Evolutionary conservation across 1,140 invertebrate genomes (phyloP).

Genomic region (Rhynchophorus ferrugineus): DNA sequence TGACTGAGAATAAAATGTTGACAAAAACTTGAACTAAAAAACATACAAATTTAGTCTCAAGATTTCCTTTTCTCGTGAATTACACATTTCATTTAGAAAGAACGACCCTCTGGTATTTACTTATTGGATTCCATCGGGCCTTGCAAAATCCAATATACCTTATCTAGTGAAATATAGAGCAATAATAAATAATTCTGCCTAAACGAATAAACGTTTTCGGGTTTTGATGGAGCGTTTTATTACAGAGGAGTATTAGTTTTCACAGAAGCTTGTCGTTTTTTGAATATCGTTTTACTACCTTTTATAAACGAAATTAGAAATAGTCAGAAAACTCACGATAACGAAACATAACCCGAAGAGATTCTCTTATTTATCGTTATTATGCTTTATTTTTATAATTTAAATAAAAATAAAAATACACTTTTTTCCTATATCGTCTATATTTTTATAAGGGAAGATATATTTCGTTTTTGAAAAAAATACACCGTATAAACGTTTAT

Average conservation of each 20-base stretch:
- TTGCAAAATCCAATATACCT: conserved; percentile 30
- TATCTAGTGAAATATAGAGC: conserved; percentile 30
- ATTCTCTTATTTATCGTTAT: too few relatives aligned
- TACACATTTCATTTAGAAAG: conserved; percentile 32
- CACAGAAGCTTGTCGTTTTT: conserved; percentile 3
- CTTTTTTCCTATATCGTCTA: too few relatives aligned
- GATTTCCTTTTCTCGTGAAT: conserved; percentile 22
- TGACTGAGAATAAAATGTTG: neutral
- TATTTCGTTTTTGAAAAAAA: too few relatives aligned
- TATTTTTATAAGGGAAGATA: too few relatives aligned
- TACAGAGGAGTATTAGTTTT: conserved; percentile 20
- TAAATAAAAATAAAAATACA: too few relatives aligned
- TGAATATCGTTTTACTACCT: conserved; percentile 6
- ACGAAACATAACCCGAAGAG: too few relatives aligned
- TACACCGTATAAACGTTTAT: too few relatives aligned
- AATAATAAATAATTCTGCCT: conserved; percentile 28
- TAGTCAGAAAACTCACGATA: conserved; percentile 1
- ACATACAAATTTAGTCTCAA: conserved; percentile 26
- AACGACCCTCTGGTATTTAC: conserved; percentile 31
- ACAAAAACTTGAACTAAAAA: neutral
- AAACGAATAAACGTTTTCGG: conserved; percentile 21
- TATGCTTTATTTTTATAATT: too few relatives aligned
- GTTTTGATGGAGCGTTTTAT: conserved; percentile 21
- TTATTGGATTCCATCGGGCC: conserved; percentile 28
- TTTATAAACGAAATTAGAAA: conserved; percentile 12